Evolutionary conservation across 2,797 vertebrate genomes (phyloP).

Genomic region (Chromobotia macracanthus): DNA sequence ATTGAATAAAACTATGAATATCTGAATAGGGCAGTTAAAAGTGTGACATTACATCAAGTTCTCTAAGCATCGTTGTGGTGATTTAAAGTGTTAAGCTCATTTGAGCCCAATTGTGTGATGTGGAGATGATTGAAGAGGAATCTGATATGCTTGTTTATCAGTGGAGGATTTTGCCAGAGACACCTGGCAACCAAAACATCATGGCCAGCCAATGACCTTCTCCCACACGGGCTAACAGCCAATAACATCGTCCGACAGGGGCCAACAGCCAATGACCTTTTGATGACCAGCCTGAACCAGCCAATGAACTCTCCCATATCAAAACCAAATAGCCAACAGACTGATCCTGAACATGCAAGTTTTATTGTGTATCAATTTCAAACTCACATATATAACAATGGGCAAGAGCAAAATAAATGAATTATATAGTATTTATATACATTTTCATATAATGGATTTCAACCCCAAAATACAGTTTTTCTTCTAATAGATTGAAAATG

Average conservation of each 20-base stretch:
- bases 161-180: constrained; percentile 51
- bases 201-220: constrained; percentile 62
- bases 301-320: constrained; percentile 37
- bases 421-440: not conserved
- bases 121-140: constrained; percentile 44
- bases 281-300: constrained; percentile 52
- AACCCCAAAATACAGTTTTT: no score
- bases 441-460: no score
- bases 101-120: constrained; percentile 17
- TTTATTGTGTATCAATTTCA: not conserved
- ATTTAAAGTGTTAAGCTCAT: constrained; percentile 16
- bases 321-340: constrained; percentile 15
- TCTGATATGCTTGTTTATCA: constrained; percentile 56
- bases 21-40: not conserved
- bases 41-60: not conserved
- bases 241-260: constrained; percentile 48
- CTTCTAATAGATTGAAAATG: no score
- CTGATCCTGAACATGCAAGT: not conserved
- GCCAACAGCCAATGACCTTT: constrained; percentile 56
- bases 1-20: constrained; percentile 7
- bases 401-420: not conserved
- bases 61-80: not conserved
- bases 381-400: not conserved
- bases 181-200: constrained; percentile 59
- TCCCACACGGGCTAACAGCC: constrained; percentile 56